These are phyloP conservation scores for Madoqua kirkii DNA, from an alignment of 2,113 vertebrate species.

Conservation along the genomic window DNA sequence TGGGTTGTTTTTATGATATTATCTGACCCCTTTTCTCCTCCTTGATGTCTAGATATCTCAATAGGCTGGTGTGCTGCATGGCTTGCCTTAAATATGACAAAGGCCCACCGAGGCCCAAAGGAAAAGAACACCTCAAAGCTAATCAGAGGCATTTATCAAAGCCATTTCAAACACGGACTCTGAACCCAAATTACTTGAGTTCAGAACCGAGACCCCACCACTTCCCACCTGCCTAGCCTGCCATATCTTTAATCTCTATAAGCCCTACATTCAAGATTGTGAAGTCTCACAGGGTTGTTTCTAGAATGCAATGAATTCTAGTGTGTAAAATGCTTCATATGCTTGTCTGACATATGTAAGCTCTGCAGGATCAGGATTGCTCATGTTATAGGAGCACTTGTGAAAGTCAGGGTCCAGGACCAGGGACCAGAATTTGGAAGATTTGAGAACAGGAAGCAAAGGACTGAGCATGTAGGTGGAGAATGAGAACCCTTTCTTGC, in stretches of 20 bases:
- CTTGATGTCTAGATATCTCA: neutral
- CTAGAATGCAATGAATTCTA: neutral
- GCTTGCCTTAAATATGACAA: neutral
- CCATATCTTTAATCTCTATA: neutral
- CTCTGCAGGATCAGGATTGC: neutral
- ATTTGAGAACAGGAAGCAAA: neutral
- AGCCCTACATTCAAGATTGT: neutral
- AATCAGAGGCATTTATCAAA: neutral
- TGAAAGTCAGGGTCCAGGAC: neutral
- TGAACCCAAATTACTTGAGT: neutral
- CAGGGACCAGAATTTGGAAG: neutral
- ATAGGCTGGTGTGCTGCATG: neutral
- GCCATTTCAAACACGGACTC: neutral
- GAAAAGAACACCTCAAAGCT: neutral
- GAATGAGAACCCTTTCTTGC: accelerated
- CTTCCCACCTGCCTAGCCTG: neutral
- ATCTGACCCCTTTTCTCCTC: neutral
- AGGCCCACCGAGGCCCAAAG: neutral
- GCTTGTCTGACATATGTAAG: neutral
- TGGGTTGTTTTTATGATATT: neutral
- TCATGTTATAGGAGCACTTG: neutral
- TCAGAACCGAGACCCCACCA: neutral
- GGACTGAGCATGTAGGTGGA: neutral
- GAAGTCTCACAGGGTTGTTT: neutral
- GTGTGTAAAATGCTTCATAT: neutral